Evolutionary conservation across 2,113 vertebrate species (phyloP).

Genomic region (Puma concolor): DNA sequence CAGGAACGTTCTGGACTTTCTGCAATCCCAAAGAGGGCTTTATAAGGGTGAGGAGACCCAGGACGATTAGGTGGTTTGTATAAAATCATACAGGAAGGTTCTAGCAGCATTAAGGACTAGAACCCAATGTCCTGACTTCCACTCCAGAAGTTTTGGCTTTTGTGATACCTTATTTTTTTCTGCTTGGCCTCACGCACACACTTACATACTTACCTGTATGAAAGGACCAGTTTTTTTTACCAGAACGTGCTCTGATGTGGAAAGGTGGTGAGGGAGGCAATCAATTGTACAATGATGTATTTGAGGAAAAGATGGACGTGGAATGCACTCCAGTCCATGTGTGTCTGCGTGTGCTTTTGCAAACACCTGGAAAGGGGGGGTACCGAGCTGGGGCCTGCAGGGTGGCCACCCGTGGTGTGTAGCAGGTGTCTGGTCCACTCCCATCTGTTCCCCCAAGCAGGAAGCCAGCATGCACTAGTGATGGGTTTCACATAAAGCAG

Average conservation of each 20-base stretch:
- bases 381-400: not conserved
- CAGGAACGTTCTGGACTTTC: not conserved
- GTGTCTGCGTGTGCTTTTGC: not conserved
- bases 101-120: not conserved
- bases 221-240: not conserved
- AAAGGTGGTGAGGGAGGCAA: not conserved
- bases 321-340: not conserved
- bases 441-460: constrained; percentile 26
- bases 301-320: not conserved
- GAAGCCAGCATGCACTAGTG: constrained; percentile 72
- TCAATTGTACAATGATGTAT: not conserved
- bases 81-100: not conserved
- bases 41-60: not conserved
- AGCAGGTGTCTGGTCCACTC: not conserved
- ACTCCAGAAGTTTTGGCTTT: not conserved
- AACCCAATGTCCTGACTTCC: not conserved
- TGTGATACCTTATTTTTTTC: not conserved
- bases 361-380: not conserved
- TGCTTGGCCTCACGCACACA: not conserved
- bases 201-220: constrained; percentile 54
- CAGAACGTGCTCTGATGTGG: not conserved
- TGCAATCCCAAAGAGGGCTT: not conserved
- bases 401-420: not conserved
- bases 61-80: not conserved
- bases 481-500: constrained; percentile 53